A percentile compares a stretch with the other conserved stretches of the same genome.
Conservation (phyloP, 2,797 vertebrate species). For the Schizothorax lantsangensis region DNA sequence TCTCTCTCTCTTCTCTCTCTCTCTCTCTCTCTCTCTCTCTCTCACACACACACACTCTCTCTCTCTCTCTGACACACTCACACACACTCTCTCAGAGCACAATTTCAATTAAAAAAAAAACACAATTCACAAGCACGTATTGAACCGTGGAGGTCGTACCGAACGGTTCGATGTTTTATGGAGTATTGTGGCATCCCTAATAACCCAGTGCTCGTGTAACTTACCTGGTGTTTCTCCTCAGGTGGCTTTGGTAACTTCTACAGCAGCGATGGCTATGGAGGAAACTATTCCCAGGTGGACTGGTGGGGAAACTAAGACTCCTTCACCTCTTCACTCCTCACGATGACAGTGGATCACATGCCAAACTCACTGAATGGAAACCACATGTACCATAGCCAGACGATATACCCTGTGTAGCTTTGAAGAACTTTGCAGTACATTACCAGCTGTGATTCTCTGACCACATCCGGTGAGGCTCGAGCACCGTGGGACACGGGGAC, state of each 20-base stretch:
- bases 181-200: too few species aligned
- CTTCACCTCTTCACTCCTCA: not conserved
- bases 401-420: conserved; percentile 97
- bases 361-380: conserved; percentile 97
- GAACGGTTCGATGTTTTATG: too few species aligned
- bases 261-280: conserved; percentile 92
- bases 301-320: conserved; percentile 98
- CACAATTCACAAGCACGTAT: too few species aligned
- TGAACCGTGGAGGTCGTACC: too few species aligned
- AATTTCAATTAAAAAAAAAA: too few species aligned
- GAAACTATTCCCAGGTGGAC: conserved; percentile 93
- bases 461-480: conserved; percentile 84
- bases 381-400: conserved; percentile 99
- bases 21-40: too few species aligned
- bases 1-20: too few species aligned
- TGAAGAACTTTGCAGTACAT: conserved; percentile 98
- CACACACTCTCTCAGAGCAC: too few species aligned
- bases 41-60: too few species aligned
- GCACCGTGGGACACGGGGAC: conserved; percentile 64
- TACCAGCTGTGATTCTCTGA: conserved; percentile 99
- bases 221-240: conserved; percentile 61
- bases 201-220: not conserved
- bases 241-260: conserved; percentile 93
- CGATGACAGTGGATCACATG: conserved; percentile 76
- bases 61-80: too few species aligned